These are phyloP conservation scores for Simalia tracyae DNA, from an alignment of 2,797 vertebrate species.

Conservation along the genomic window DNA sequence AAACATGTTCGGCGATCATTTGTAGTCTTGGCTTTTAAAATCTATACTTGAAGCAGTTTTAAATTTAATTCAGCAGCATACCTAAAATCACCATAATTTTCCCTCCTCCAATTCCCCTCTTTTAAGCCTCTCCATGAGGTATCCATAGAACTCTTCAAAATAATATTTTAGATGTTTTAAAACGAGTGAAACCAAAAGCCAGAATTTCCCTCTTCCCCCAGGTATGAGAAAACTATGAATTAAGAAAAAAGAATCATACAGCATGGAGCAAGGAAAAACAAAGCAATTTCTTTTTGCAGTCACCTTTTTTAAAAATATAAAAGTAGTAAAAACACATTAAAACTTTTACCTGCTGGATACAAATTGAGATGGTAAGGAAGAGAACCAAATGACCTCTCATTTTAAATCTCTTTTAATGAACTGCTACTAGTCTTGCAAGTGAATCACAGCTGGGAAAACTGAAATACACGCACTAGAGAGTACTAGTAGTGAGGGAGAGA, in stretches of 20 bases:
- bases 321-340: constrained; percentile 27
- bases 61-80: neutral
- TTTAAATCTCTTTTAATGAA: constrained; percentile 9
- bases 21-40: no score
- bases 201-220: no score
- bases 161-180: neutral
- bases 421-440: neutral
- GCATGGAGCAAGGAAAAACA: neutral
- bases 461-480: neutral
- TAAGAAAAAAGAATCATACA: neutral
- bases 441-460: constrained; percentile 24
- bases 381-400: constrained; percentile 4
- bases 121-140: neutral
- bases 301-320: neutral
- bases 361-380: constrained; percentile 2
- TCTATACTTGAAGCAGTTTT: neutral
- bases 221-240: neutral
- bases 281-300: neutral
- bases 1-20: neutral
- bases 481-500: neutral
- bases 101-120: neutral
- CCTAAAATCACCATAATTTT: neutral
- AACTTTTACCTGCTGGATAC: constrained; percentile 42
- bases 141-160: no score
- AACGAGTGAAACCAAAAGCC: neutral